Base-by-base conservation (phyloP, 2,797 vertebrate genomes). In the Semotilus atromaculatus region DNA sequence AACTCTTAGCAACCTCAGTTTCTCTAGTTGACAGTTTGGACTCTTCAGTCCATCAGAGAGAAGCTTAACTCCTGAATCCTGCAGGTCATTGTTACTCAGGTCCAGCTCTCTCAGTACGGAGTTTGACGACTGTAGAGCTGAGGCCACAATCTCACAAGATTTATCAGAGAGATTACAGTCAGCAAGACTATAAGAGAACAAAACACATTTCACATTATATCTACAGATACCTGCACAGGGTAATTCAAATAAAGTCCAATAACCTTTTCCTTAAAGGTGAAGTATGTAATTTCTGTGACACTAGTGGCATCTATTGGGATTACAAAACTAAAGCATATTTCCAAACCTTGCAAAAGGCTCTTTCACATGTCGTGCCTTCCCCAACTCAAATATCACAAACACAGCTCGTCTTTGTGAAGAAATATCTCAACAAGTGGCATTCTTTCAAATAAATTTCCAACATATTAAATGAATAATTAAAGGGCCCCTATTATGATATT, bases 81-180 rank as follows among this genome's bases (percentile, higher is more conserved):
- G 67, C 21, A 86, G 29, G 40, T 66, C 26, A 31, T 79, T 86
- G 81, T 82, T 77, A 75, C 80, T 86, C 38, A 86, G 66, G 55
- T 86, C 85, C 43, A 86, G 66, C 55, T 82, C 74, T 64, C 66
- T 78, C 43, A 86, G 43, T 8, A 58, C 18, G 1, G 73, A 86
- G 31, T 64, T 72, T 79, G 31, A n/a, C 72, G 80, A 82, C 51
- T 86, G 74, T 16, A 86, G 40, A 82, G 81, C 67, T 72, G 80
- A 72, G 23, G 55, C 64, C 53, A 86, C 72, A 58, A 79, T 86
- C 48, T 82, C 60, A 75, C 72, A 64, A 64, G 62, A 83, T 38
- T 10, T 84, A 62, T 66, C 73, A 26, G 60, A 26, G 16, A 83
- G 82, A 53, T 60, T 77, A 53, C 82, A 77, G 43, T 51, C 72